phyloP scores from a whole-genome alignment of 2,797 vertebrate genomes.

The Sebastiscus albofasciatus region DNA sequence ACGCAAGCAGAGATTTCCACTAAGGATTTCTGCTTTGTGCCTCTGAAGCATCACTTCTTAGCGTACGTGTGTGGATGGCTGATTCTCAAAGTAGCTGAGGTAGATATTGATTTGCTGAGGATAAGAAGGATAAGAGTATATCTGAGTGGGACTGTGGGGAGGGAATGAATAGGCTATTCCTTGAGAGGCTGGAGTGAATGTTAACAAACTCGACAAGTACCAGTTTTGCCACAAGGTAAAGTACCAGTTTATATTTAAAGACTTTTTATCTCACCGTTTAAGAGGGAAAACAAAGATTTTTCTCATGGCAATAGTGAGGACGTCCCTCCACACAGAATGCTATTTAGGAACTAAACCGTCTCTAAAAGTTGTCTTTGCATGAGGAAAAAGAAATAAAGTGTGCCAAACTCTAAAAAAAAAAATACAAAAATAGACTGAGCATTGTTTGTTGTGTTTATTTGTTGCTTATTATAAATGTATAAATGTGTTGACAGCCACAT shows the following conservation, averaged over 20 bases:
- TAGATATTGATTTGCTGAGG: conserved; percentile 76
- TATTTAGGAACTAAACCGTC: background rate
- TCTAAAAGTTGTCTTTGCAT: conserved; percentile 15
- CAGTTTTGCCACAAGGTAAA: conserved; percentile 49
- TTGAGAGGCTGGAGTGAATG: conserved; percentile 57
- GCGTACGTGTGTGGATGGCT: conserved; percentile 65
- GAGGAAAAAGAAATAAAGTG: background rate
- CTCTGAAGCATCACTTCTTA: conserved; percentile 61
- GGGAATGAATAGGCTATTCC: conserved; percentile 39
- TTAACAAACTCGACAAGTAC: conserved; percentile 56
- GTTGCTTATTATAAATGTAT: background rate
- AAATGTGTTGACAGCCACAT: background rate
- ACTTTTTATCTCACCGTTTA: conserved; percentile 35
- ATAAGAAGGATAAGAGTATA: conserved; percentile 70
- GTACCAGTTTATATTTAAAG: conserved; percentile 48
- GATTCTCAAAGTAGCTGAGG: conserved; percentile 75
- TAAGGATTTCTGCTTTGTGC: conserved; percentile 66
- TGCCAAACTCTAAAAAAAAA: background rate
- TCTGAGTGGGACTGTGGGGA: conserved; percentile 63
- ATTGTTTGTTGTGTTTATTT: conserved; percentile 10
- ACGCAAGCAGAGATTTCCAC: conserved; percentile 67
- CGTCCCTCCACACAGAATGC: background rate
- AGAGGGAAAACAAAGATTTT: conserved; percentile 26
- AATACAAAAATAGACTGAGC: background rate
- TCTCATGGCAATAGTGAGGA: conserved; percentile 4